Evolutionary conservation across 1,140 invertebrate species (phyloP).

Genomic region (Augochlora pura): DNA sequence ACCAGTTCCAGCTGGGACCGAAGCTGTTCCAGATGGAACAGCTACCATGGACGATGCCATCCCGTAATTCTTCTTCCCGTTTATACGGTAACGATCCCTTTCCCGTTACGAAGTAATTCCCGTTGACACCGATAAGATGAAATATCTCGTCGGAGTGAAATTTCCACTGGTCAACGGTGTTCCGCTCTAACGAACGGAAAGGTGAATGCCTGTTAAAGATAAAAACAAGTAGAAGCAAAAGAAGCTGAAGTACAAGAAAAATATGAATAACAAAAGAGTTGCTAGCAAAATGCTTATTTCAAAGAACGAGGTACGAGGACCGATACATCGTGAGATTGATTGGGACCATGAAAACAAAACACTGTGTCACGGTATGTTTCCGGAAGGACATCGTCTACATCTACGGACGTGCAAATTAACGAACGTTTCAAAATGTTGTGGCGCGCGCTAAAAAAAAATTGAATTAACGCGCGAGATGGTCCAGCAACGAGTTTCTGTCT

Average conservation of each 20-base stretch:
- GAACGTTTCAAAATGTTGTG: neutral
- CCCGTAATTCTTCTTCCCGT: neutral
- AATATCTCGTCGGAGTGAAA: neutral
- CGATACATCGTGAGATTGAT: slow-evolving; percentile 52
- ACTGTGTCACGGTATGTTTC: slow-evolving; percentile 13
- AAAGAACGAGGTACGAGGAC: slow-evolving; percentile 5
- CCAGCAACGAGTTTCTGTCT: neutral
- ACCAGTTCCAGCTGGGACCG: slow-evolving; percentile 42
- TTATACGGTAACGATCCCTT: neutral
- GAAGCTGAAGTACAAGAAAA: neutral
- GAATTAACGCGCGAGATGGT: slow-evolving; percentile 8
- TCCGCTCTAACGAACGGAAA: neutral
- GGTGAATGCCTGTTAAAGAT: neutral
- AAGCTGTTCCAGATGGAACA: slow-evolving; percentile 58
- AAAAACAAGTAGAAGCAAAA: neutral
- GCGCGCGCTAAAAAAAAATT: slow-evolving; percentile 6
- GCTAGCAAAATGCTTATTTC: neutral
- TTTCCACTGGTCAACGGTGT: slow-evolving; percentile 1
- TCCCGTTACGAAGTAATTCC: neutral
- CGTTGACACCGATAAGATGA: neutral
- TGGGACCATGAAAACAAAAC: slow-evolving; percentile 37
- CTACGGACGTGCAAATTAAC: slow-evolving; percentile 34
- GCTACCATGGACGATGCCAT: slow-evolving; percentile 67
- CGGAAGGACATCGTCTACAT: neutral
- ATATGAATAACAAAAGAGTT: neutral